phyloP scores from a whole-genome alignment of 2,888 invertebrate species.

The Invenusta paracnida region DNA sequence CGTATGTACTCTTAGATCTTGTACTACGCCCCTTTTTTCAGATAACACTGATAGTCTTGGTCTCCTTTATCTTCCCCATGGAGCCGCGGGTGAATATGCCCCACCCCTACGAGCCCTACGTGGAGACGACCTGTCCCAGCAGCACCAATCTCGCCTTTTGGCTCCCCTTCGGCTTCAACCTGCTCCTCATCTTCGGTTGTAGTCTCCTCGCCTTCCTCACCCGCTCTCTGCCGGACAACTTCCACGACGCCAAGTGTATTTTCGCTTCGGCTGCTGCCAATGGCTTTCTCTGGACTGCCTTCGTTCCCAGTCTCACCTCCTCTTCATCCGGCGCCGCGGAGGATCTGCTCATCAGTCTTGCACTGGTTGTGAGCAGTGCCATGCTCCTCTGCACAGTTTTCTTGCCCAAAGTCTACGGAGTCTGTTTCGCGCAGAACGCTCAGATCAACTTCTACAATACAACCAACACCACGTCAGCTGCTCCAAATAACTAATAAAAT shows the following conservation, averaged over 20 bases:
- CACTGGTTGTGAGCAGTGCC: not conserved
- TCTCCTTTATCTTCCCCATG: not conserved
- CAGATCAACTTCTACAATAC: slow-evolving; percentile 19
- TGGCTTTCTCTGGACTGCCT: slow-evolving; percentile 32
- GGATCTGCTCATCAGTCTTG: slow-evolving; percentile 20
- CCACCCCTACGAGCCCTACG: slow-evolving; percentile 3
- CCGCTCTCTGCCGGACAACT: slow-evolving; percentile 35
- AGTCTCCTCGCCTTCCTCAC: not conserved
- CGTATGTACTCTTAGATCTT: too few relatives aligned
- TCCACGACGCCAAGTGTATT: slow-evolving; percentile 36
- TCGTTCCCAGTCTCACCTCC: slow-evolving; percentile 10
- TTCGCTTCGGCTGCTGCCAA: slow-evolving; percentile 19
- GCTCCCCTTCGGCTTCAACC: slow-evolving; percentile 22
- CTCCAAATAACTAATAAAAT: too few relatives aligned
- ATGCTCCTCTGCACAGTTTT: slow-evolving; percentile 27
- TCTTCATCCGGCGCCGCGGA: not conserved
- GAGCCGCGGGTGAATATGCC: not conserved
- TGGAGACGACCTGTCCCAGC: not conserved
- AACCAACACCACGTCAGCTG: not conserved
- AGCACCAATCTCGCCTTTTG: not conserved
- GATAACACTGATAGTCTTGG: not conserved
- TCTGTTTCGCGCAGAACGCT: not conserved
- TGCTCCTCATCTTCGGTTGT: not conserved
- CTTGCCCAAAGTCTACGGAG: slow-evolving; percentile 26
- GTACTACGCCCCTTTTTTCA: not conserved